Conservation (phyloP, 30 jellyfish, hydroid and myxozoan species). For the Pseudorhiza aurosa region DNA sequence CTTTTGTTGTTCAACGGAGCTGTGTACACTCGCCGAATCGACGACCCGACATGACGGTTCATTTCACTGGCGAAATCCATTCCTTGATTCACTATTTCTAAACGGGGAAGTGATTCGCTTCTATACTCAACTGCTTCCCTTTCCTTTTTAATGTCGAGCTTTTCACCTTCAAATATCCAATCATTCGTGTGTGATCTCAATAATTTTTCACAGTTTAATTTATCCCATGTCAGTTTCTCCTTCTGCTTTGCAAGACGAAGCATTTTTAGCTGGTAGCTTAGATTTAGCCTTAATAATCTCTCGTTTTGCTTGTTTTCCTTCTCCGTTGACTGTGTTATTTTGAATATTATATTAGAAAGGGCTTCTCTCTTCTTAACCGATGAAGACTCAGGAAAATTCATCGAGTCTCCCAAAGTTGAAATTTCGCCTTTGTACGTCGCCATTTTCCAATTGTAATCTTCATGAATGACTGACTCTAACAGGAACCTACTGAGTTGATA, state of each 20-base stretch:
- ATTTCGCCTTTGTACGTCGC: neutral
- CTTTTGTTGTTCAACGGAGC: neutral
- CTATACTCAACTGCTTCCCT: no score
- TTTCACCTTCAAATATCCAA: slow-evolving; percentile 13
- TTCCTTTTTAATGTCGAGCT: neutral
- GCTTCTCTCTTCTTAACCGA: slow-evolving; percentile 51
- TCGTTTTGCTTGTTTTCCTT: slow-evolving; percentile 30
- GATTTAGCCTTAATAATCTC: slow-evolving; percentile 35
- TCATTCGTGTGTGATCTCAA: slow-evolving; percentile 4
- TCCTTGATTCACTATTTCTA: neutral
- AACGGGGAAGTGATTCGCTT: no score
- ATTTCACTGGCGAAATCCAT: neutral
- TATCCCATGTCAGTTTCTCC: slow-evolving; percentile 17
- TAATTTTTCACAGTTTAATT: slow-evolving; percentile 31
- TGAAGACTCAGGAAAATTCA: slow-evolving; percentile 61
- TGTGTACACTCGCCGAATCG: neutral
- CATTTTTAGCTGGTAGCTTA: slow-evolving; percentile 43
- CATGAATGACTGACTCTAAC: no score
- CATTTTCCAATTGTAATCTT: neutral
- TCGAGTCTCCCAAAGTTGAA: slow-evolving; percentile 47
- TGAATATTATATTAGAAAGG: slow-evolving; percentile 48
- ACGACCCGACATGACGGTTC: neutral
- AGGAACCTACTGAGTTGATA: no score
- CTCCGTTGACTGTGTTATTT: slow-evolving; percentile 61
- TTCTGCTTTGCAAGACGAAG: slow-evolving; percentile 19